A percentile compares a stretch with the other conserved stretches of the same genome.
Evolutionary conservation across 2,888 invertebrate species (phyloP).

Genomic region (Leistus spinibarbis): DNA sequence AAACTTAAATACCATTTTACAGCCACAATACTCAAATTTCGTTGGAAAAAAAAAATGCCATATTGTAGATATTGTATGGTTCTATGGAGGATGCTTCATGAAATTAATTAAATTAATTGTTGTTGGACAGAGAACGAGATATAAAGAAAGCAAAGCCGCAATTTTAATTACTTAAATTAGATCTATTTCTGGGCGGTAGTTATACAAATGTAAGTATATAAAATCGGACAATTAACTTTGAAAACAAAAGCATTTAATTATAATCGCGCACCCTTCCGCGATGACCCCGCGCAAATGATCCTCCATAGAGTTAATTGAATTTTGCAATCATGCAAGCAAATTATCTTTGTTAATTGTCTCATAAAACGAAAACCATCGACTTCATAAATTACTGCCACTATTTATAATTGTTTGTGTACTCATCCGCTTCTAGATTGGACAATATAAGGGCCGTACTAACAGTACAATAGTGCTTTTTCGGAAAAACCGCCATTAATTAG

Average conservation of each 20-base stretch:
- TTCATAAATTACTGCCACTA: constrained; percentile 10
- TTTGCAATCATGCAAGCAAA: constrained; percentile 20
- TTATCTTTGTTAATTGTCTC: constrained; percentile 25
- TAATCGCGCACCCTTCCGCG: background rate
- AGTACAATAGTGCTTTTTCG: too few species aligned
- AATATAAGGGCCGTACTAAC: too few species aligned
- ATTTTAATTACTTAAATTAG: background rate
- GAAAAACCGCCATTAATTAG: too few species aligned
- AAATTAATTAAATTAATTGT: too few species aligned
- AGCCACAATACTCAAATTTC: too few species aligned
- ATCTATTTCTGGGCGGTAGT: background rate
- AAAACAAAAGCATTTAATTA: constrained; percentile 28
- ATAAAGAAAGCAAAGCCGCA: background rate
- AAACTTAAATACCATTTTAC: too few species aligned
- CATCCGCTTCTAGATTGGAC: too few species aligned
- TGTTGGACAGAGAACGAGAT: background rate
- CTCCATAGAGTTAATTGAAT: constrained; percentile 13
- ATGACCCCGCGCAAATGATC: background rate
- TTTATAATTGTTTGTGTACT: background rate
- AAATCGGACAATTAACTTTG: constrained; percentile 22
- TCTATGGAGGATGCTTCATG: too few species aligned
- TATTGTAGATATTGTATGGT: too few species aligned
- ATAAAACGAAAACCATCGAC: constrained; percentile 23
- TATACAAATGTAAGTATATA: constrained; percentile 2
- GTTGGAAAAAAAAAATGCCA: too few species aligned